Conservation (phyloP, 2,797 vertebrate species). For the Rhadinocentrus ornatus region DNA sequence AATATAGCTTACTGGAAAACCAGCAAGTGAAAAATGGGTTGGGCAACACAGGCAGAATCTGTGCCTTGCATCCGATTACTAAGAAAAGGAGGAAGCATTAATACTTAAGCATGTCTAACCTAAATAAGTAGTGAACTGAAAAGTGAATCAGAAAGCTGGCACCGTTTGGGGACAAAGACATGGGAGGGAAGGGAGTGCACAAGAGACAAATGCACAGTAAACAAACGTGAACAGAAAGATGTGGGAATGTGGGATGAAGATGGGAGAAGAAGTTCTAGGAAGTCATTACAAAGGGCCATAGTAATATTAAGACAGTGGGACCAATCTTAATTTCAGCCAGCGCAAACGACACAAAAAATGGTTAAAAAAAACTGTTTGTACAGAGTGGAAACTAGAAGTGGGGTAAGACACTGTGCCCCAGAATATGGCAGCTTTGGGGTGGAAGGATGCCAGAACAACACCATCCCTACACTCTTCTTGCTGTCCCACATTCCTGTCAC, state of each 20-base stretch:
- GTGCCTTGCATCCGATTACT: conserved; percentile 48
- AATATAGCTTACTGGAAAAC: conserved; percentile 12
- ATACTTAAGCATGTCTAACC: conserved; percentile 66
- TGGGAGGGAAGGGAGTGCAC: conserved; percentile 12
- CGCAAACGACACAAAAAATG: background rate
- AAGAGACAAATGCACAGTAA: conserved; percentile 28
- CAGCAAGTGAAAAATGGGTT: conserved; percentile 27
- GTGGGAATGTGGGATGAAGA: background rate
- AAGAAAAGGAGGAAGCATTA: conserved; percentile 47
- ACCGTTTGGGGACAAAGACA: conserved; percentile 39
- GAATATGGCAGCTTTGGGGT: conserved; percentile 36
- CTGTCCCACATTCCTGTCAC: conserved; percentile 48
- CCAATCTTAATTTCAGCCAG: background rate
- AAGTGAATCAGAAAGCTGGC: conserved; percentile 62
- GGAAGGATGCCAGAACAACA: conserved; percentile 36
- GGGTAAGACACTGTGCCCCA: conserved; percentile 43
- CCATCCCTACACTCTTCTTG: conserved; percentile 17
- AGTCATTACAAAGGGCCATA: background rate
- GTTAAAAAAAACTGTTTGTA: background rate
- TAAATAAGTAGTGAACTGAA: conserved; percentile 77
- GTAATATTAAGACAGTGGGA: background rate
- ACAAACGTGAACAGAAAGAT: conserved; percentile 23
- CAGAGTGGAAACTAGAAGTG: conserved; percentile 12
- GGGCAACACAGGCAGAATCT: conserved; percentile 22
- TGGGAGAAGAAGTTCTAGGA: conserved; percentile 6